Conservation (phyloP, 2,888 invertebrate species). For the Netelia melanura region DNA sequence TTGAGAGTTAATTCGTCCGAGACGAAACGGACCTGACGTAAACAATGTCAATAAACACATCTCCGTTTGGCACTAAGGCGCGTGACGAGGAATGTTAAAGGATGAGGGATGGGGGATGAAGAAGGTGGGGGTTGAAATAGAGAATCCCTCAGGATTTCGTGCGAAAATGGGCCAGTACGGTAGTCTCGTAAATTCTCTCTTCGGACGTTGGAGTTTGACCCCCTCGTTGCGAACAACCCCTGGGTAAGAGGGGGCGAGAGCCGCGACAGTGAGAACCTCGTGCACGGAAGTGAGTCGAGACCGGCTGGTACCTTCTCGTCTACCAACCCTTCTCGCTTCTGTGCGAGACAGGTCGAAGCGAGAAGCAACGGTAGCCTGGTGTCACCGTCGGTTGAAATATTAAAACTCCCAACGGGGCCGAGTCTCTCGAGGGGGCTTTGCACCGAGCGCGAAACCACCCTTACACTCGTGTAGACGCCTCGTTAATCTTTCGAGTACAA, state of each 20-base stretch:
- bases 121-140: conserved; percentile 3
- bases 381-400: conserved; percentile 66
- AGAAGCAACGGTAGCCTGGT: conserved; percentile 43
- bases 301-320: neutral
- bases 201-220: conserved; percentile 38
- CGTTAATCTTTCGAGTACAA: conserved; percentile 58
- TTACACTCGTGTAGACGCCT: conserved; percentile 9
- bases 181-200: conserved; percentile 59
- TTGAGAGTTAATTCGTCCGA: too few species aligned
- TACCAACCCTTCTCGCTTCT: neutral
- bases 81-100: conserved; percentile 10
- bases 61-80: neutral
- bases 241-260: neutral
- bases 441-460: neutral
- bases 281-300: neutral
- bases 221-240: neutral
- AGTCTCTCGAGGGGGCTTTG: neutral
- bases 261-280: neutral
- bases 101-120: neutral
- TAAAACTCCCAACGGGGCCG: conserved; percentile 53
- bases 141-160: conserved; percentile 24
- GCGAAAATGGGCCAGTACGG: conserved; percentile 14
- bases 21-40: too few species aligned
- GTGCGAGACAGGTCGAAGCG: neutral
- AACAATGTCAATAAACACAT: neutral